A percentile compares a stretch with the other conserved stretches of the same genome.
These are phyloP conservation scores for Periparus ater DNA, from an alignment of 2,797 vertebrate genomes.

Conservation along the genomic window DNA sequence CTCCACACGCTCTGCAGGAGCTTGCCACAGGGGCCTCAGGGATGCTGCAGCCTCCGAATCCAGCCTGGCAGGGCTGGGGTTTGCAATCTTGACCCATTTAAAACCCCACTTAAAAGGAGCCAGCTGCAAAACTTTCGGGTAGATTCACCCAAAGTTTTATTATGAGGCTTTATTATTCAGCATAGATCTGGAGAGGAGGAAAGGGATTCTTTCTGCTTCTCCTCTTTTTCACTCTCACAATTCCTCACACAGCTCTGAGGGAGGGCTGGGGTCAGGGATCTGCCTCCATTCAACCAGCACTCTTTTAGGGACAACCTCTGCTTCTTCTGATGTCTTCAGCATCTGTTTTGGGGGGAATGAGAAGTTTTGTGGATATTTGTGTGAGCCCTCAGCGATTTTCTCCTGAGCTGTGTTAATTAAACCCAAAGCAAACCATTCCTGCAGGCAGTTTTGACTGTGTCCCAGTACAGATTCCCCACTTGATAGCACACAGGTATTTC, in stretches of 20 bases:
- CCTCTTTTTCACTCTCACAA: constrained; percentile 57
- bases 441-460: background rate
- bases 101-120: background rate
- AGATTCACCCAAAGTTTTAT: background rate
- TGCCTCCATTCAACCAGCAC: background rate
- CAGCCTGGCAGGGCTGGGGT: background rate
- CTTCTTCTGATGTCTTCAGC: background rate
- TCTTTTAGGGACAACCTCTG: background rate
- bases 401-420: background rate
- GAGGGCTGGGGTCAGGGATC: constrained; percentile 54
- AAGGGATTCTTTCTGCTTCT: background rate
- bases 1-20: constrained; percentile 31
- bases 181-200: background rate
- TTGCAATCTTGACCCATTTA: background rate
- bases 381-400: background rate
- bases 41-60: background rate
- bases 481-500: constrained; percentile 31
- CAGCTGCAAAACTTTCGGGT: background rate
- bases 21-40: constrained; percentile 60
- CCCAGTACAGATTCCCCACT: background rate
- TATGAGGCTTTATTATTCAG: background rate
- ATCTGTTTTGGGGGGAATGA: background rate
- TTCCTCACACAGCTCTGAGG: background rate
- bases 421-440: background rate
- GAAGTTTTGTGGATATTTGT: background rate